A percentile compares a stretch with the other conserved stretches of the same genome.
Conservation (phyloP, 2,888 invertebrate genomes). For the Pomacea canaliculata region DNA sequence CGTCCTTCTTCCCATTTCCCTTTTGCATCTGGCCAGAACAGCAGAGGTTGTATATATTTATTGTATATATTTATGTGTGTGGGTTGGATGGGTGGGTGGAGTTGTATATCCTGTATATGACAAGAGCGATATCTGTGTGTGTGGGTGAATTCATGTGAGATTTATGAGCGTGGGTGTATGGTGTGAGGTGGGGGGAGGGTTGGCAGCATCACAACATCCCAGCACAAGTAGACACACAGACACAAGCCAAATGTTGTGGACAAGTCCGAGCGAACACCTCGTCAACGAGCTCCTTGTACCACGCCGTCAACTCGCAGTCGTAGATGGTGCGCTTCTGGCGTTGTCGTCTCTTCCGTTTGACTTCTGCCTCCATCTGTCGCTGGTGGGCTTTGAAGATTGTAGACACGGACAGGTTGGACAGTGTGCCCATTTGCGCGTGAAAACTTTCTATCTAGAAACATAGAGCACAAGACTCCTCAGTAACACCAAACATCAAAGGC, state of each 20-base stretch:
- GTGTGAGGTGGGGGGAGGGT: no score
- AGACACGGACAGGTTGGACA: conserved; percentile 3
- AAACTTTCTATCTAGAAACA: not conserved
- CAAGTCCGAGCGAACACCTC: not conserved
- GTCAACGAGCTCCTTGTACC: conserved; percentile 19
- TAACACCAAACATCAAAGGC: no score
- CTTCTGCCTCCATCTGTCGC: not conserved
- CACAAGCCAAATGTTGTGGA: no score
- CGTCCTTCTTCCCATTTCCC: conserved; percentile 9
- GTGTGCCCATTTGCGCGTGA: not conserved
- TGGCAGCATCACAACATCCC: no score
- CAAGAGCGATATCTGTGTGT: no score
- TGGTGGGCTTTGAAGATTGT: conserved; percentile 3
- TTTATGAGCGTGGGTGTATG: no score
- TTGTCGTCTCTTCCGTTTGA: not conserved
- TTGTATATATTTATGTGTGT: no score
- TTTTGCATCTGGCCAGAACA: conserved; percentile 8
- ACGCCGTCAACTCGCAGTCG: conserved; percentile 15
- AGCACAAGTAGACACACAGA: no score
- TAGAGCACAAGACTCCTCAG: not conserved
- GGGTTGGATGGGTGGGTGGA: no score
- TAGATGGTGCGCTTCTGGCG: conserved; percentile 6
- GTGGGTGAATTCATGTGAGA: no score
- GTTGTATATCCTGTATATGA: no score
- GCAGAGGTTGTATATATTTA: no score